These are phyloP conservation scores for Gastracanthus pulcherrimus DNA, from an alignment of 2,888 invertebrate species.

Conservation along the genomic window DNA sequence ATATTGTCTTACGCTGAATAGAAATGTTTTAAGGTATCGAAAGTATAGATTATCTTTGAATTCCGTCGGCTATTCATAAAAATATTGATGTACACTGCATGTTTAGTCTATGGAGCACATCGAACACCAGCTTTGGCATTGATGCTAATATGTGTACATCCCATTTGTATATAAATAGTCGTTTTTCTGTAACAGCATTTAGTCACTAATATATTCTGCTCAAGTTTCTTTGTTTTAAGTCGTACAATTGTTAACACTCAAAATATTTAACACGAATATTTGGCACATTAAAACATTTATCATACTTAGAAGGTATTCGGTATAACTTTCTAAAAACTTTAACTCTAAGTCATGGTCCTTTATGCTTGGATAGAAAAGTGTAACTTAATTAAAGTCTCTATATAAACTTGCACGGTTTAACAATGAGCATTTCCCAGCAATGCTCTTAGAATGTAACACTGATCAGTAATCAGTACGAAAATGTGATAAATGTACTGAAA, in stretches of 20 bases:
- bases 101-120: background rate
- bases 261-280: conserved; percentile 74
- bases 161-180: conserved; percentile 57
- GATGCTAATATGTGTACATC: conserved; percentile 25
- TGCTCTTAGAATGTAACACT: conserved; percentile 23
- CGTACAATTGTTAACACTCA: conserved; percentile 70
- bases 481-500: background rate
- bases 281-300: conserved; percentile 74
- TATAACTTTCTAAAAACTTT: conserved; percentile 56
- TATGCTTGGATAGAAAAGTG: conserved; percentile 45
- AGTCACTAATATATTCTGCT: conserved; percentile 30
- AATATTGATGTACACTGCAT: conserved; percentile 52
- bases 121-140: conserved; percentile 14
- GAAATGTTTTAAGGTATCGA: conserved; percentile 56
- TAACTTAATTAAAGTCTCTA: conserved; percentile 30
- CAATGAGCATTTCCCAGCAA: conserved; percentile 50
- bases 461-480: conserved; percentile 15
- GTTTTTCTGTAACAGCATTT: conserved; percentile 37
- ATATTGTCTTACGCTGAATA: conserved; percentile 55
- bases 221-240: conserved; percentile 11
- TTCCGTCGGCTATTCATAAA: conserved; percentile 52
- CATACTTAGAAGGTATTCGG: conserved; percentile 49
- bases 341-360: conserved; percentile 48
- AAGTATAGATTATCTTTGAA: conserved; percentile 53
- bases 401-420: conserved; percentile 37